These are phyloP conservation scores for Cataglyphis rosenhaueri DNA, from an alignment of 2,888 invertebrate species.

Conservation along the genomic window DNA sequence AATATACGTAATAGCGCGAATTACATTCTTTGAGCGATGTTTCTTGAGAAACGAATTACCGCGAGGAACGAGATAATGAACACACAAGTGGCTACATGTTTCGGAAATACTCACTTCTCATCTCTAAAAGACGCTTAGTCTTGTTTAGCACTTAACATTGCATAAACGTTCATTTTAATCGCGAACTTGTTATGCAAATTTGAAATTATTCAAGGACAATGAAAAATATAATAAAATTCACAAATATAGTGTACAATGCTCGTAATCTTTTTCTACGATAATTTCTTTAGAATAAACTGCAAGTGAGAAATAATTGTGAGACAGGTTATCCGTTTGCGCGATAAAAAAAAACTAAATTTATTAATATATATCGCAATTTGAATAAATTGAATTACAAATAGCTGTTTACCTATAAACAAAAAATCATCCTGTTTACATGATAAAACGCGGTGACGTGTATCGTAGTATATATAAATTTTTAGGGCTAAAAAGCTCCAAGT, in stretches of 20 bases:
- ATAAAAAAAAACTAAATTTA: neutral
- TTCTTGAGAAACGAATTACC: constrained; percentile 28
- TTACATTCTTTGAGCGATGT: constrained; percentile 22
- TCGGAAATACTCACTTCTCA: constrained; percentile 14
- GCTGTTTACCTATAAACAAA: neutral
- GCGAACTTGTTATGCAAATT: neutral
- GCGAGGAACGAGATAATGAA: constrained; percentile 1
- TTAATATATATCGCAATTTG: constrained; percentile 8
- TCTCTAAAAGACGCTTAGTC: neutral
- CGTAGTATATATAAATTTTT: constrained; percentile 10
- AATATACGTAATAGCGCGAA: constrained; percentile 33
- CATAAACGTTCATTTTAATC: neutral
- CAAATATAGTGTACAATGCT: neutral
- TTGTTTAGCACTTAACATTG: neutral
- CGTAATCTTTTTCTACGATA: neutral
- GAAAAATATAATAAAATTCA: neutral
- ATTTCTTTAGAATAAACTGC: too few relatives aligned
- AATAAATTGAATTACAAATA: constrained; percentile 6
- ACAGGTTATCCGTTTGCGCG: neutral
- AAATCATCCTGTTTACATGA: constrained; percentile 22
- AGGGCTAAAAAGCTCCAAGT: neutral
- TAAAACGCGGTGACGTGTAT: neutral
- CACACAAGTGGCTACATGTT: neutral
- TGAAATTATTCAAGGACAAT: neutral
- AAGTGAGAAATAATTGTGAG: constrained; percentile 19